These are phyloP conservation scores for Neoascia interrupta DNA, from an alignment of 2,888 invertebrate species.

Conservation along the genomic window DNA sequence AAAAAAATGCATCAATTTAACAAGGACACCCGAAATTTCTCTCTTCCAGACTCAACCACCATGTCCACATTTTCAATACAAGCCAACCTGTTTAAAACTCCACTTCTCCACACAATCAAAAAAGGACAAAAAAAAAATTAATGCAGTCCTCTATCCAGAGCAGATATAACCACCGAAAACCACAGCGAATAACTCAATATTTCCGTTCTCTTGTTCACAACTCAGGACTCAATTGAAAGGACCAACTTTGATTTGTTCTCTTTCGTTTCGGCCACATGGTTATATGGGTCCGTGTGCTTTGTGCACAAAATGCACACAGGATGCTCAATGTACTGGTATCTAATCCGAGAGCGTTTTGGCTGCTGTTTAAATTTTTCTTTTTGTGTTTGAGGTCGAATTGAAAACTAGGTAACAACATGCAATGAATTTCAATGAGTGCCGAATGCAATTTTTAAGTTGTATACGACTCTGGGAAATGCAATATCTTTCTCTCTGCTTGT, in stretches of 20 bases:
- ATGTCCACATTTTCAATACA: slow-evolving; percentile 24
- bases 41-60: too few relatives aligned
- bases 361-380: slow-evolving; percentile 19
- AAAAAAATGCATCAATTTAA: too few relatives aligned
- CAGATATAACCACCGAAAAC: slow-evolving; percentile 38
- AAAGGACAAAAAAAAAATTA: neutral
- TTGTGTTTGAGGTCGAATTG: slow-evolving; percentile 29
- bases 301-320: neutral
- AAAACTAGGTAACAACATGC: slow-evolving; percentile 66
- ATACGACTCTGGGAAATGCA: slow-evolving; percentile 52
- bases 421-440: slow-evolving; percentile 67
- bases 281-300: slow-evolving; percentile 13
- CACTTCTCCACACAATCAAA: neutral
- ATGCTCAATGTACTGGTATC: slow-evolving; percentile 4
- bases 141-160: too few relatives aligned
- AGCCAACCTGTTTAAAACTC: slow-evolving; percentile 12
- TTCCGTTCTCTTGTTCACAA: slow-evolving; percentile 50
- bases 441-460: slow-evolving; percentile 62
- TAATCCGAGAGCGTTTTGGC: slow-evolving; percentile 23
- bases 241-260: slow-evolving; percentile 61
- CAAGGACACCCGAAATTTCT: too few relatives aligned
- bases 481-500: slow-evolving; percentile 36
- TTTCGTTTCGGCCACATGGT: slow-evolving; percentile 42
- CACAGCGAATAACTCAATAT: slow-evolving; percentile 59
- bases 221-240: slow-evolving; percentile 55